A percentile compares a stretch with the other conserved stretches of the same genome.
Evolutionary conservation across 1,140 invertebrate genomes (phyloP).

Genomic region (Ylistrum balloti): DNA sequence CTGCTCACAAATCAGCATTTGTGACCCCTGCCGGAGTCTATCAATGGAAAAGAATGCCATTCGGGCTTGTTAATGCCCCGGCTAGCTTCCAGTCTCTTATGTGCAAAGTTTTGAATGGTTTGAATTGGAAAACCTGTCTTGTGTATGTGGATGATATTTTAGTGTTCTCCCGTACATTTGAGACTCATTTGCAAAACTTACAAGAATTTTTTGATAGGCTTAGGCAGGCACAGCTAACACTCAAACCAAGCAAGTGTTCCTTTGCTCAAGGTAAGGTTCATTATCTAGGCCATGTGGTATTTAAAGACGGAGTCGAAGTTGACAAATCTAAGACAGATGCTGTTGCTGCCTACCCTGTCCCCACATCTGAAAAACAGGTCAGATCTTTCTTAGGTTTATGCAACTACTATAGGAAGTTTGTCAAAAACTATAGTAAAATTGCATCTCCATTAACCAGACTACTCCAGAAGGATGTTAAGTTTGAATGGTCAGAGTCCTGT

Average conservation of each 20-base stretch:
- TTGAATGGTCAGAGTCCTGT: constrained; percentile 57
- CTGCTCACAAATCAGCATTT: constrained; percentile 60
- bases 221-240: constrained; percentile 24
- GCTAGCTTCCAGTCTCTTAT: constrained; percentile 49
- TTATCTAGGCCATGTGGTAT: constrained; percentile 59
- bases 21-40: constrained; percentile 54
- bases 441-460: constrained; percentile 47
- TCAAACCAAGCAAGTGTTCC: constrained; percentile 61
- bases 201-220: constrained; percentile 57
- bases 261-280: constrained; percentile 55
- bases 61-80: constrained; percentile 61
- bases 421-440: constrained; percentile 54
- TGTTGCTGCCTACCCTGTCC: constrained; percentile 43
- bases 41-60: constrained; percentile 59
- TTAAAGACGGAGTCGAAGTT: constrained; percentile 56
- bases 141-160: constrained; percentile 63
- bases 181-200: constrained; percentile 56
- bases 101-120: constrained; percentile 41
- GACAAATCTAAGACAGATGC: constrained; percentile 55
- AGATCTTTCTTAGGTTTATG: no score
- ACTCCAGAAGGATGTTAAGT: constrained; percentile 55
- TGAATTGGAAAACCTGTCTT: constrained; percentile 50
- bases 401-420: no score
- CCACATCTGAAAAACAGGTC: no score
- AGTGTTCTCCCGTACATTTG: constrained; percentile 52